These are phyloP conservation scores for Cephus nigrinus DNA, from an alignment of 2,888 invertebrate genomes.

Conservation along the genomic window DNA sequence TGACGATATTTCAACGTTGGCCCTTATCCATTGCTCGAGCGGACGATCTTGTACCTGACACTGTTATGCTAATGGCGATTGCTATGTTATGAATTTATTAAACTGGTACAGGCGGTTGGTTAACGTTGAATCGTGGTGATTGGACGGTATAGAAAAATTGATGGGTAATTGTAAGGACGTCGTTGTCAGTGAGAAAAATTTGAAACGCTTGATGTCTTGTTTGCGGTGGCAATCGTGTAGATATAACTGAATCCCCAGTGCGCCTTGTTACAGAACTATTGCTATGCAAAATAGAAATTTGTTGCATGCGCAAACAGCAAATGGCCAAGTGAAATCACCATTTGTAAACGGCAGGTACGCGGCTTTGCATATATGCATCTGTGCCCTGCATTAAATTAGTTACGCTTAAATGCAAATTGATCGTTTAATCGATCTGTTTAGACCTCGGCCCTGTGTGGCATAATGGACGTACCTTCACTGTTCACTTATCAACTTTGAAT, in stretches of 20 bases:
- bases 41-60: background rate
- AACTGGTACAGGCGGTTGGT: background rate
- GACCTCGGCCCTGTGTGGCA: conserved; percentile 43
- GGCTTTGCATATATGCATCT: conserved; percentile 53
- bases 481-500: conserved; percentile 11
- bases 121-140: background rate
- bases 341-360: conserved; percentile 46
- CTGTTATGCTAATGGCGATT: background rate
- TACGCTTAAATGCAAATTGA: conserved; percentile 65
- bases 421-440: conserved; percentile 58
- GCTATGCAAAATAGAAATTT: background rate
- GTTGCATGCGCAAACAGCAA: conserved; percentile 37
- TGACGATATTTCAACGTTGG: background rate
- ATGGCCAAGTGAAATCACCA: conserved; percentile 46
- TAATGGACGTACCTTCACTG: conserved; percentile 24
- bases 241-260: background rate
- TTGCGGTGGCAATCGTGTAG: background rate
- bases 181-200: background rate
- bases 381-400: conserved; percentile 57
- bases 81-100: background rate
- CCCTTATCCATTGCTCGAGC: background rate
- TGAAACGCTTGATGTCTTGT: background rate
- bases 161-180: background rate
- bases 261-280: background rate
- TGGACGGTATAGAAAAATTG: background rate